A percentile compares a stretch with the other conserved stretches of the same genome.
These are phyloP conservation scores for Amblyopsis hoosieri DNA, from an alignment of 2,797 vertebrate genomes.

Conservation along the genomic window DNA sequence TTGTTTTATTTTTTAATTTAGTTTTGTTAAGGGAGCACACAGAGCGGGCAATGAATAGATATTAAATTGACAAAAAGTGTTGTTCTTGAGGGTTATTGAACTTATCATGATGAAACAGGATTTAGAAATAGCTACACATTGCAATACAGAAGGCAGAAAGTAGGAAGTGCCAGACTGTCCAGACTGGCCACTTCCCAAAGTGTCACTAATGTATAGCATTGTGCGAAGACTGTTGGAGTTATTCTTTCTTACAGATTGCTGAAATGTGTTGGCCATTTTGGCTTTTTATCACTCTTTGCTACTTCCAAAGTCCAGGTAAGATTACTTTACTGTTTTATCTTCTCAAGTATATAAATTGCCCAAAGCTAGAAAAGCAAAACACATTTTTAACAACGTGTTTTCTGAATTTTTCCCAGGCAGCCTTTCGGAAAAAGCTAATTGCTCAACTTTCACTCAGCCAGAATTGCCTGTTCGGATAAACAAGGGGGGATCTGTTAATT, in stretches of 20 bases:
- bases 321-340: neutral
- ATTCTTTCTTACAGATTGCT: slow-evolving; percentile 25
- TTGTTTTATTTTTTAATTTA: no score
- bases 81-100: neutral
- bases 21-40: no score
- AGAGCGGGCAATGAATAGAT: no score
- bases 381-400: neutral
- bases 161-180: slow-evolving; percentile 43
- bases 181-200: slow-evolving; percentile 37
- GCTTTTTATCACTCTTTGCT: slow-evolving; percentile 41
- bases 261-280: slow-evolving; percentile 56
- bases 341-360: no score
- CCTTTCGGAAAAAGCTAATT: neutral
- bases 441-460: slow-evolving; percentile 42
- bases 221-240: slow-evolving; percentile 43
- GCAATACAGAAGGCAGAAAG: slow-evolving; percentile 21
- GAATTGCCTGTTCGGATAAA: neutral
- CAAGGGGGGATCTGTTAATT: slow-evolving; percentile 12
- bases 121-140: neutral
- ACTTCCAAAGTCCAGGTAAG: slow-evolving; percentile 7
- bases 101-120: neutral
- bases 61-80: no score
- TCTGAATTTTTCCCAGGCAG: slow-evolving; percentile 38
- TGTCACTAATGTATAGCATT: slow-evolving; percentile 26
- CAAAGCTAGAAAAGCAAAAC: no score